Base-by-base conservation (phyloP, 1,140 invertebrate species). In the Drosophila saltans region DNA sequence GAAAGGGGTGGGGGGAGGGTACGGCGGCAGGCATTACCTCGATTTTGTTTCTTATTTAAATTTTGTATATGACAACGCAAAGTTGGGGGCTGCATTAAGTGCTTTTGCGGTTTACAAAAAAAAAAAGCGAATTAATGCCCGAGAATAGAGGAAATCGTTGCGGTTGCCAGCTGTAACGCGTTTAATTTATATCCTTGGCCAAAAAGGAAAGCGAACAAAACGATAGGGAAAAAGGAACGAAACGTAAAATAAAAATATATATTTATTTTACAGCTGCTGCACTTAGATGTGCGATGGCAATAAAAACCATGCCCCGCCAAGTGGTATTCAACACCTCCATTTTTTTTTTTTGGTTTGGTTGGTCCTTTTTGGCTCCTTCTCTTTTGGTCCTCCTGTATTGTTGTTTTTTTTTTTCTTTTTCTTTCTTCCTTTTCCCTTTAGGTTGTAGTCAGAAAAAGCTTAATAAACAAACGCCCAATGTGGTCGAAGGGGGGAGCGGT, bases 241-340 rank as follows among this genome's bases (percentile, higher is more conserved):
- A 36, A 36, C 33, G 33, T 21, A 16, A 64, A 59, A 88, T 83
- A 88, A 88, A 88, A 89, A 88, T 89, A 88, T 83, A 88, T 89
- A 88, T 88, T 88, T 88, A 88, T 88, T 88, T 89, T 89, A 80
- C 83, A 88, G 83, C 83, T 89, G 82, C 82, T 82, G 83, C 83
- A 88, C 83, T 88, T 88, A 88, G 83, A 88, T 81, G 75, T 70
- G 77, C 69, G 75, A 78, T 59, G 73, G 83, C 84, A 88, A 88
- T 88, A 88, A 88, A 88, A 88, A 89, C 80, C 83, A 88, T 39
- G 73, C 80, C 74, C 74, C 80, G 80, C 80, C 83, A 75, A 88
- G 80, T 88, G 84, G 84, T 84, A 89, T 88, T 88, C 83, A 88
- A 88, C 83, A 88, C 83, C 83, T 88, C 80, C 81, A 65, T 74